Percentiles rank a stretch among this genome's conserved stretches.
Evolutionary conservation across 2,888 invertebrate species (phyloP).

Genomic region (Callosobruchus maculatus): DNA sequence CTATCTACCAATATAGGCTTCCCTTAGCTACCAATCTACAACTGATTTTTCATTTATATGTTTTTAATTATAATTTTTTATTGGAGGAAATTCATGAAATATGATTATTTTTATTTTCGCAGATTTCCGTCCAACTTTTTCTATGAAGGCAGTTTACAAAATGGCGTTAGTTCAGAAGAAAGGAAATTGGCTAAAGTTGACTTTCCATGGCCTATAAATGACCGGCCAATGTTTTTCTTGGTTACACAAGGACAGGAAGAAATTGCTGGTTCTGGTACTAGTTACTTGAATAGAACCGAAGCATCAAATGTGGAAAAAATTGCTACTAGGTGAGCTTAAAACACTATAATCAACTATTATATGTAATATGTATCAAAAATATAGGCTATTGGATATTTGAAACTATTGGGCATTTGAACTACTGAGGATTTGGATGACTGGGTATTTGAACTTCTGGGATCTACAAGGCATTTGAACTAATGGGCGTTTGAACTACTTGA

Average conservation of each 20-base stretch:
- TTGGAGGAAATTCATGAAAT: too few species aligned
- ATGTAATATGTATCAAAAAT: too few species aligned
- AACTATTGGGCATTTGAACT: too few species aligned
- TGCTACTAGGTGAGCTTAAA: constrained; percentile 60
- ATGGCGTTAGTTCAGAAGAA: constrained; percentile 97
- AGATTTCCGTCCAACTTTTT: constrained; percentile 99
- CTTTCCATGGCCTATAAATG: constrained; percentile 96
- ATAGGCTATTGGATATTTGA: too few species aligned
- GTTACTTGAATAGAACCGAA: constrained; percentile 96
- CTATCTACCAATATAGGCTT: too few species aligned
- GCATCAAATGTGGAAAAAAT: constrained; percentile 98
- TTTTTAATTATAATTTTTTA: too few species aligned
- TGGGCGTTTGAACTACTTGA: too few species aligned
- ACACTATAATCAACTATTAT: not conserved
- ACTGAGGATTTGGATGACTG: too few species aligned
- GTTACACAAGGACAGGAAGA: constrained; percentile 98
- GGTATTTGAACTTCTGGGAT: too few species aligned
- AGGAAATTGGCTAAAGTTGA: constrained; percentile 84
- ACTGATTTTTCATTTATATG: too few species aligned
- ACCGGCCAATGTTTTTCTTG: constrained; percentile 98
- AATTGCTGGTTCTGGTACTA: constrained; percentile 97
- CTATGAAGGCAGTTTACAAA: constrained; percentile 97
- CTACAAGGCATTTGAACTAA: too few species aligned
- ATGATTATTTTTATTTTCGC: constrained; percentile 60
- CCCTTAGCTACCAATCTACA: too few species aligned